Evolutionary conservation across 2,113 vertebrate genomes (phyloP), one percentile per base, ranked within the genome.

Genomic region (Dipodomys stephensi): DNA sequence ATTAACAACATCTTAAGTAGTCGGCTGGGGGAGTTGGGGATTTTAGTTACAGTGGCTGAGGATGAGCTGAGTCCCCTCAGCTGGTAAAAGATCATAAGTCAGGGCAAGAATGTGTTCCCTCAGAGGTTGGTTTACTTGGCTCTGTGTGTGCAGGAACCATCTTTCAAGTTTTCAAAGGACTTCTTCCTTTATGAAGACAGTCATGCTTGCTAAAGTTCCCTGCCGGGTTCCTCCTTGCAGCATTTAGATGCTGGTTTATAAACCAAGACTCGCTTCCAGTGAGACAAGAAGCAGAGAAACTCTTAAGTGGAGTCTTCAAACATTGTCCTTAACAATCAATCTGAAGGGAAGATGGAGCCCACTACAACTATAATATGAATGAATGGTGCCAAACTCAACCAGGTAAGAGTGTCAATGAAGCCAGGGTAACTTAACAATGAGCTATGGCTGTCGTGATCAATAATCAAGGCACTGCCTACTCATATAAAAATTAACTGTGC

Each of bases 1-100:
- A 69, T 92, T 91, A 96, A 88, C 74, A 81, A 87, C 81, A 92
- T 95, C 91, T 92, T 94, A 95, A 94, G 87, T 92, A 88, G 77
- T 71, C 64, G 83, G 18, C 78, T 62, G 44, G 83, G 57, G 92
- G 81, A 87, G 23, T 84, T 10, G 53, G 49, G 12, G 12, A 79
- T 57, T 67, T 8, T 30, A 46, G 27, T 62, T 77, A 69, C 1
- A 88, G 68, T n/a, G 77, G 28, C 81, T 44, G 57, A 96, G 65
- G 92, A 65, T 12, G 12, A 81, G 23, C 23, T 32, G 53, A 30
- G 60, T 80, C 82, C 76, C 87, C 78, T 62, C 53, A 20, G 20
- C 49, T 91, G 22, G 46, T 46, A 74, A 88, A 90, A 91, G 30
- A 83, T 30, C 18, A 46, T 86, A 83, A 77, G 83, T 44, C 28